Evolutionary conservation across 2,888 invertebrate genomes (phyloP), one percentile per base, ranked within the genome.

Genomic region (Leistus spinibarbis): DNA sequence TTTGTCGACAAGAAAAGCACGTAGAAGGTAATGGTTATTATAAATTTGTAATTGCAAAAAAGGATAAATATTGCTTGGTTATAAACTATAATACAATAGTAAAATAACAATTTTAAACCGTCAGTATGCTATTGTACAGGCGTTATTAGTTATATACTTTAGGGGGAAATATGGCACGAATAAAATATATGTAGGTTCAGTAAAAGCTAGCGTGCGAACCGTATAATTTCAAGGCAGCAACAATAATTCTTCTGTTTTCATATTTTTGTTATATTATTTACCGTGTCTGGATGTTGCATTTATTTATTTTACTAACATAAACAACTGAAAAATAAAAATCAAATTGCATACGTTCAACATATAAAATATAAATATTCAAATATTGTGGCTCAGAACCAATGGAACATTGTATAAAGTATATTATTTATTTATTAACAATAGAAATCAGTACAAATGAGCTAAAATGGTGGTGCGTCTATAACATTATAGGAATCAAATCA

Each of bases 161-260:
- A 40, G 40, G 40, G 13, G 13, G n/a, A 40, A 40, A 40, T 7
- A 9, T 17, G 60, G 19, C 17, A 17, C 17, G 19, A 19, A 10
- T 17, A 60, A 60, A 60, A 64, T 64, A 64, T 64, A 73, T 71
- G 64, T 72, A 67, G 27, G 73, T 53, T 62, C 67, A 53, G 40
- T 19, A 57, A 60, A 40, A 64, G 64, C 64, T 71, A 67, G 67
- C 73, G 62, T 67, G 73, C 73, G 16, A 73, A 73, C 60, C 67
- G 54, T 73, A 73, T 24, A 67, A 67, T 73, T 73, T 56, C 67
- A 54, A 53, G 62, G 67, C 60, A 54, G 9, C 22, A 17, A 20
- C 60, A 22, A 73, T 73, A 73, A 73, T 73, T 73, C 73, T 73
- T 73, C 67, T 67, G 66, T 54, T 67, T 56, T 57, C 65, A 23